Evolutionary conservation across 2,113 vertebrate species (phyloP).

Genomic region (Caranx melampygus): DNA sequence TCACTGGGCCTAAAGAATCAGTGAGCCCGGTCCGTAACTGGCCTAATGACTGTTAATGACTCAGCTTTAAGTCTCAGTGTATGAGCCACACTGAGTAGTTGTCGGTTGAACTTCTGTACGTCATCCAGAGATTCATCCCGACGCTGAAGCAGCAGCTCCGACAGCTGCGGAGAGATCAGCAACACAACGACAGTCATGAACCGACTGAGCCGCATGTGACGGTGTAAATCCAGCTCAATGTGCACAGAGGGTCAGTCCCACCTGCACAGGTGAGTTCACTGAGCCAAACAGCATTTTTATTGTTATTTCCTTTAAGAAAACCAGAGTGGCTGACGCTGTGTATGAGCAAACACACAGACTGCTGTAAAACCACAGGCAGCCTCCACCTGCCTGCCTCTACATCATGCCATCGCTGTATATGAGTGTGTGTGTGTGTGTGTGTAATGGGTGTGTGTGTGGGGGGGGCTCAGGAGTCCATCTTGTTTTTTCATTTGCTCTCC

Average conservation of each 20-base stretch:
- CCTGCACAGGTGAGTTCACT: background rate
- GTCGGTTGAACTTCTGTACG: too few relatives aligned
- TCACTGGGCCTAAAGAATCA: too few relatives aligned
- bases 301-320: background rate
- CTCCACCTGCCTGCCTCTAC: conserved; percentile 37
- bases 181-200: too few relatives aligned
- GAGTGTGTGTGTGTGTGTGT: conserved; percentile 15
- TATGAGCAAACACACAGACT: background rate
- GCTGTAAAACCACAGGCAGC: conserved; percentile 36
- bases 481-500: conserved; percentile 88
- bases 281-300: background rate
- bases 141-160: too few relatives aligned
- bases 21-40: too few relatives aligned
- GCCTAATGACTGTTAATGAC: too few relatives aligned
- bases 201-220: too few relatives aligned
- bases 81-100: too few relatives aligned
- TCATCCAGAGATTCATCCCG: too few relatives aligned
- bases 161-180: too few relatives aligned
- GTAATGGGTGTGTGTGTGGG: conserved; percentile 3
- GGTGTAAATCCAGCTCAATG: too few relatives aligned
- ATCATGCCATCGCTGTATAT: conserved; percentile 34
- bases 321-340: background rate
- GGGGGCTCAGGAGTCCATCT: conserved; percentile 78
- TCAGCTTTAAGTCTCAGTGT: too few relatives aligned
- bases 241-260: background rate